These are phyloP conservation scores for Intellagama lesueurii DNA, from an alignment of 2,797 vertebrate genomes.

Conservation along the genomic window DNA sequence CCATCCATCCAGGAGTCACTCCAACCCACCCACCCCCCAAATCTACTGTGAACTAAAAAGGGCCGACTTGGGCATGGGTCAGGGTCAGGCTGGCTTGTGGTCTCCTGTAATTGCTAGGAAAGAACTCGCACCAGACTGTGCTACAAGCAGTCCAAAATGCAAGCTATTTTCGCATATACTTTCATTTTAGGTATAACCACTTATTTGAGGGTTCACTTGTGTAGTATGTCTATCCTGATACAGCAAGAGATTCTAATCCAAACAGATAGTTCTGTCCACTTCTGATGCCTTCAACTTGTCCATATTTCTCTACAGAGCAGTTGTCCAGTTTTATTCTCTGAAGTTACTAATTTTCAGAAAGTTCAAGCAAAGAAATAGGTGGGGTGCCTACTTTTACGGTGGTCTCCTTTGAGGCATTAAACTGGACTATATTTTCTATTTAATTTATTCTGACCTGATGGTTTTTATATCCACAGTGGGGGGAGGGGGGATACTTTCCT, in stretches of 20 bases:
- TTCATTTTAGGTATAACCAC: neutral
- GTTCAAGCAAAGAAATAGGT: too few relatives aligned
- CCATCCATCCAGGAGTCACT: too few relatives aligned
- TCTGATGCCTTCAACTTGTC: neutral
- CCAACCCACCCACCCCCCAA: too few relatives aligned
- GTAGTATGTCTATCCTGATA: neutral
- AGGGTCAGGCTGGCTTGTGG: too few relatives aligned
- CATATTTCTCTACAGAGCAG: neutral
- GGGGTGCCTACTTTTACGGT: too few relatives aligned
- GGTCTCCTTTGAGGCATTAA: neutral
- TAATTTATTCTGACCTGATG: neutral
- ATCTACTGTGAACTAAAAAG: too few relatives aligned
- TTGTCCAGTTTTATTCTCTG: neutral
- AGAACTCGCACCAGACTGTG: too few relatives aligned
- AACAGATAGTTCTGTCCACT: neutral
- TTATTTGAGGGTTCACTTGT: neutral
- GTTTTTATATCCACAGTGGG: neutral
- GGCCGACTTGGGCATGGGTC: too few relatives aligned
- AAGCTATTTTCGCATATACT: too few relatives aligned
- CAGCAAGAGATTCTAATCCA: neutral
- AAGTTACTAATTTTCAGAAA: neutral
- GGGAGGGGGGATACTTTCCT: neutral
- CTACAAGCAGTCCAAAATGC: too few relatives aligned
- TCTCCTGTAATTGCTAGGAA: too few relatives aligned
- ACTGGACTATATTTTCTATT: neutral